Percentiles rank a stretch among this genome's conserved stretches.
These are phyloP conservation scores for Diplolepis rosae DNA, from an alignment of 2,888 invertebrate genomes.

Conservation along the genomic window DNA sequence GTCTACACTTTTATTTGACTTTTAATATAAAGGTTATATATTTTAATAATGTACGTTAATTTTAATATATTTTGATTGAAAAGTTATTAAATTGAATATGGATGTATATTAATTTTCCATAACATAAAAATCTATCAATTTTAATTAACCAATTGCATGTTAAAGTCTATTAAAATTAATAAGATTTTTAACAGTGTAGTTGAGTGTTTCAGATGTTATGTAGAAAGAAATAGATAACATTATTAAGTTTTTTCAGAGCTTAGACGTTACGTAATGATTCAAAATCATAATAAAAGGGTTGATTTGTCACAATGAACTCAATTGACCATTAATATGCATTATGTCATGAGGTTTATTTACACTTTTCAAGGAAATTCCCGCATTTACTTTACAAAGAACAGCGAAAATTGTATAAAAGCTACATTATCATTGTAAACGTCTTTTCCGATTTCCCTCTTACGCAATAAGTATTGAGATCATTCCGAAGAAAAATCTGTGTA, in stretches of 20 bases:
- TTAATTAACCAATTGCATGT: no score
- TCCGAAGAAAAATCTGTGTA: not conserved
- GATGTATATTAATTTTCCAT: no score
- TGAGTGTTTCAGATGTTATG: no score
- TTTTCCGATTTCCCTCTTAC: not conserved
- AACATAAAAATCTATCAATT: no score
- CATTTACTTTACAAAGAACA: not conserved
- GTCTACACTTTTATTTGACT: no score
- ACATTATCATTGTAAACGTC: not conserved
- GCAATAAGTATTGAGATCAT: not conserved
- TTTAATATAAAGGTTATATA: no score
- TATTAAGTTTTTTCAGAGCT: not conserved
- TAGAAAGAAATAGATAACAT: not conserved
- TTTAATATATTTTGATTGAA: no score
- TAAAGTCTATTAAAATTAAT: no score
- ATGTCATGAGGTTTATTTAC: not conserved
- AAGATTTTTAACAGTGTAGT: no score
- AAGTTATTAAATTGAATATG: no score
- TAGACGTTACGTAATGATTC: constrained; percentile 1
- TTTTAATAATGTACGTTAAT: no score
- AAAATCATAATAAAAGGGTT: not conserved
- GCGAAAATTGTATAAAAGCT: not conserved
- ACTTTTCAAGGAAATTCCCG: not conserved
- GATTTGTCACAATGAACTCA: constrained; percentile 13
- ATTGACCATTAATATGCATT: not conserved